Percentiles rank a stretch among this genome's conserved stretches.
Evolutionary conservation across 2,113 vertebrate genomes (phyloP).

Genomic region (Seriola rivoliana): DNA sequence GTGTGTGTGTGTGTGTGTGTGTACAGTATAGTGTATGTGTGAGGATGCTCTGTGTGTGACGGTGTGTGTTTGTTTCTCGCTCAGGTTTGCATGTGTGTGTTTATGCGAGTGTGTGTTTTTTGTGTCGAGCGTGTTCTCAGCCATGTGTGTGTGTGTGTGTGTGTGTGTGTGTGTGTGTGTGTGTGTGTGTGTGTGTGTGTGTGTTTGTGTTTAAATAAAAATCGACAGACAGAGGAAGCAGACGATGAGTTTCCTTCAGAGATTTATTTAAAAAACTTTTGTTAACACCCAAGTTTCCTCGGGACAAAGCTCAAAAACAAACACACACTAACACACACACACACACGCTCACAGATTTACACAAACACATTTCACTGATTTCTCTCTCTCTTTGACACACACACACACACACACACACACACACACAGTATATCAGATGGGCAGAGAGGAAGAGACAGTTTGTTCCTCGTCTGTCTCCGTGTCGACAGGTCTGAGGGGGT

Average conservation of each 20-base stretch:
- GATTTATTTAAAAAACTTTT: constrained; percentile 49
- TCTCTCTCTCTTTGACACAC: neutral
- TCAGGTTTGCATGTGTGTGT: neutral
- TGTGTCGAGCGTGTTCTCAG: too few species aligned
- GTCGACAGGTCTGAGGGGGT: constrained; percentile 33
- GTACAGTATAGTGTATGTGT: too few species aligned
- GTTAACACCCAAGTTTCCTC: constrained; percentile 8
- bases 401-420: constrained; percentile 15
- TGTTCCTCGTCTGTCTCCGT: constrained; percentile 39
- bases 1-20: too few species aligned
- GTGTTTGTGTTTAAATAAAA: constrained; percentile 14
- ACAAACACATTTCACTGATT: neutral
- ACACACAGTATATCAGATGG: constrained; percentile 11
- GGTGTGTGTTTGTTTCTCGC: neutral
- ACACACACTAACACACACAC: neutral
- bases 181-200: neutral
- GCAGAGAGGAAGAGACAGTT: constrained; percentile 41
- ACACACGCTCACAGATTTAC: neutral
- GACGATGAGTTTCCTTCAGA: constrained; percentile 13
- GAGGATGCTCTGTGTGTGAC: too few species aligned
- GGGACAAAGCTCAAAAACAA: neutral
- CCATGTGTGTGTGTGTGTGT: neutral
- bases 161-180: neutral
- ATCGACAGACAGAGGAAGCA: constrained; percentile 35
- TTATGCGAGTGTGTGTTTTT: too few species aligned